phyloP scores from a whole-genome alignment of 2,113 vertebrate species.

The Siniperca knerii region DNA sequence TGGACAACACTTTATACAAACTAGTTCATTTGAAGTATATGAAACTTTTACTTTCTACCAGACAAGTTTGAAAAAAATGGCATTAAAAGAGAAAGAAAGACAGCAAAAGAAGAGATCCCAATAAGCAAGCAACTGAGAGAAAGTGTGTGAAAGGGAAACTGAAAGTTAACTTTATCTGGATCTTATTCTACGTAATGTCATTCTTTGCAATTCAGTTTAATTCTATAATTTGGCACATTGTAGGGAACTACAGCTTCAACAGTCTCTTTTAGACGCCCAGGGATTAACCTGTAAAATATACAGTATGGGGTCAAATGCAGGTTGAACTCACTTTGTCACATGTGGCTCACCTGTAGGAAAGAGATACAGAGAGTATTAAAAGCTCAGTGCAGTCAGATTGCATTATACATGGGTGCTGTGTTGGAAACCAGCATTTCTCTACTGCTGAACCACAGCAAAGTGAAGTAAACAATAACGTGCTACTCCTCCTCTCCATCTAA shows the following conservation, averaged over 20 bases:
- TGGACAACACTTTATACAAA: not conserved
- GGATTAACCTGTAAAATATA: conserved; percentile 28
- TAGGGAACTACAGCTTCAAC: not conserved
- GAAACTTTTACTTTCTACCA: not conserved
- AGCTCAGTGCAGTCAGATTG: conserved; percentile 11
- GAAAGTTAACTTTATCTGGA: not conserved
- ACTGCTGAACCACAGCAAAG: conserved; percentile 31
- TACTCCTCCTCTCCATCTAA: not conserved
- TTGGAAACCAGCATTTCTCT: conserved; percentile 23
- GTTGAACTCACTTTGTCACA: conserved; percentile 38
- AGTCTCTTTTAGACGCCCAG: not conserved
- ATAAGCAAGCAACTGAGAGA: not conserved
- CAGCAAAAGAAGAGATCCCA: not conserved
- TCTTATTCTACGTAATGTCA: not conserved
- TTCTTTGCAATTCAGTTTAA: not conserved
- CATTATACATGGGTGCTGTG: conserved; percentile 14
- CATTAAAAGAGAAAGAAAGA: not conserved
- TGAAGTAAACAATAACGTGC: conserved; percentile 35
- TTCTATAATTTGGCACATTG: not conserved
- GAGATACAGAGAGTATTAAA: conserved; percentile 28
- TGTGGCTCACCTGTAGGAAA: conserved; percentile 18
- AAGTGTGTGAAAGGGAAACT: not conserved
- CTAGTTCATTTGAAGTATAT: not conserved
- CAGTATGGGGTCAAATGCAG: conserved; percentile 12
- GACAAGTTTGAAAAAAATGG: not conserved